Percentiles rank a stretch among this genome's conserved stretches.
phyloP scores from a whole-genome alignment of 1,140 invertebrate genomes.

The Portunus trituberculatus region DNA sequence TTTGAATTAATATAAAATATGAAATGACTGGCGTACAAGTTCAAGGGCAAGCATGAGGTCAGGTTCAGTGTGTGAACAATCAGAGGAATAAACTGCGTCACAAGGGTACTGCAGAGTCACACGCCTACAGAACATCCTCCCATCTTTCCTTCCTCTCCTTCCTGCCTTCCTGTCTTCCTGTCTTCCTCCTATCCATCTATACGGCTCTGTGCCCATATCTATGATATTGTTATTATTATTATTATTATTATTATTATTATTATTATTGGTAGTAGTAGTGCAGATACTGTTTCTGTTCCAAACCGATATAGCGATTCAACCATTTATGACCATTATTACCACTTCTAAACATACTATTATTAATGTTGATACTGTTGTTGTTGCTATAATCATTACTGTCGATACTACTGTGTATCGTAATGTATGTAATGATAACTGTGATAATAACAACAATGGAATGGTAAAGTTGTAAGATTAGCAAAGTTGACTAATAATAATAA shows the following conservation, averaged over 20 bases:
- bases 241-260: constrained; percentile 8
- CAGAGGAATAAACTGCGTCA: not conserved
- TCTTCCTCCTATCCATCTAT: too few relatives aligned
- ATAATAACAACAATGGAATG: not conserved
- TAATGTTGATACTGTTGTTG: not conserved
- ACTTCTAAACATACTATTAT: not conserved
- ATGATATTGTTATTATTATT: not conserved
- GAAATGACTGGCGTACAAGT: not conserved
- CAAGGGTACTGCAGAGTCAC: not conserved
- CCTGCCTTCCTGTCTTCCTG: not conserved
- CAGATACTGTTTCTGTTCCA: too few relatives aligned
- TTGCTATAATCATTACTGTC: not conserved
- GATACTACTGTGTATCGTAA: not conserved
- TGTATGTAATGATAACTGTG: not conserved
- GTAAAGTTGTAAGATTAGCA: not conserved
- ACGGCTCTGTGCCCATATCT: not conserved
- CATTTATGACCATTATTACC: not conserved
- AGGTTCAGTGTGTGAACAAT: not conserved
- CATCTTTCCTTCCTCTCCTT: not conserved
- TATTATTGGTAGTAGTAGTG: not conserved
- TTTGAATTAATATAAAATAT: not conserved
- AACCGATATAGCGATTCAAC: not conserved
- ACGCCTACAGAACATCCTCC: not conserved
- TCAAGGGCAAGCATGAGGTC: not conserved
- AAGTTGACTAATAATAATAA: not conserved